phyloP scores from a whole-genome alignment of 2,113 vertebrate species.

The Tetrax tetrax region DNA sequence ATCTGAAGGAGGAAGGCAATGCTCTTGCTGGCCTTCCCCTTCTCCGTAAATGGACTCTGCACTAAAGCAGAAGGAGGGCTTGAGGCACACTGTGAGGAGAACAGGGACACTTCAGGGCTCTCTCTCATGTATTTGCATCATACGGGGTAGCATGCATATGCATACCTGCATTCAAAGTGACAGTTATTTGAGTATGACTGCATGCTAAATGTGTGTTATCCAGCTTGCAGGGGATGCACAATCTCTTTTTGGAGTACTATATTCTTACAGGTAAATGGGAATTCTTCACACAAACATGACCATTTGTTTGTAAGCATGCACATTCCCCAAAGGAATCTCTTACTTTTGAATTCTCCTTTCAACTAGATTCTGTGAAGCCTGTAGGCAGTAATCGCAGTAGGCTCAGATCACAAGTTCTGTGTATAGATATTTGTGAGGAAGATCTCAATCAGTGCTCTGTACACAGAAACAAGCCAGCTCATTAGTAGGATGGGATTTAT shows the following conservation, averaged over 20 bases:
- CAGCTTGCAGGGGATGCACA: background rate
- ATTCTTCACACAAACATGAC: background rate
- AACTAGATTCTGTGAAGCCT: background rate
- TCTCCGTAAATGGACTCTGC: background rate
- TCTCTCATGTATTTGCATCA: background rate
- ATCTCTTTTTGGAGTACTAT: background rate
- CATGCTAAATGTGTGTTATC: background rate
- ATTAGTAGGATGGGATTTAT: conserved; percentile 21
- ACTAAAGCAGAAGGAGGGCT: background rate
- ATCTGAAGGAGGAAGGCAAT: background rate
- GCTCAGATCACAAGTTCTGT: background rate
- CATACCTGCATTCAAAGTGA: background rate
- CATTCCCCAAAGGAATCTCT: background rate
- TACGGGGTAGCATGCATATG: background rate
- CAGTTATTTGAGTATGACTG: background rate
- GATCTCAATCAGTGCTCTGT: conserved; percentile 38
- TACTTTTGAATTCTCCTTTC: background rate
- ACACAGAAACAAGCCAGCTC: background rate
- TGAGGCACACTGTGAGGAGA: background rate
- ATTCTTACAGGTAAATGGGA: background rate
- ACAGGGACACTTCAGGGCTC: background rate
- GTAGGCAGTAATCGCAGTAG: background rate
- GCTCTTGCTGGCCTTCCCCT: background rate
- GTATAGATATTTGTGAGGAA: conserved; percentile 17
- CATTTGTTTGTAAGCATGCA: background rate